Conservation (phyloP, 2,888 invertebrate species). For the Morpho helenor region DNA sequence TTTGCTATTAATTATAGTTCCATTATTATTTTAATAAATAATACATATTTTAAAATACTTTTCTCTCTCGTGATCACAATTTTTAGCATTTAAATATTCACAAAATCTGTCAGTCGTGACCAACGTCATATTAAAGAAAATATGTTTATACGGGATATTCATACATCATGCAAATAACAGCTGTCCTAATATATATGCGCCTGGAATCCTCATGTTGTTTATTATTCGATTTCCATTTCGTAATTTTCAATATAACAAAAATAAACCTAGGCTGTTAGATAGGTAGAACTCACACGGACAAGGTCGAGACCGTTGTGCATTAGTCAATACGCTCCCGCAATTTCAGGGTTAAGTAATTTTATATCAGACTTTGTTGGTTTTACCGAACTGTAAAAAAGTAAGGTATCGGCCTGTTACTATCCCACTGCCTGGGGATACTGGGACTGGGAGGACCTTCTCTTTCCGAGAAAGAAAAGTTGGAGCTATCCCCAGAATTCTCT, state of each 20-base stretch:
- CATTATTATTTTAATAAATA: too few species aligned
- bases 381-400: too few species aligned
- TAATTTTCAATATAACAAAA: slow-evolving; percentile 6
- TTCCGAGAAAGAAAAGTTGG: too few species aligned
- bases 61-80: background rate
- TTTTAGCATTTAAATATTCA: background rate
- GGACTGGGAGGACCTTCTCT: too few species aligned
- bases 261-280: slow-evolving; percentile 1
- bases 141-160: slow-evolving; percentile 1
- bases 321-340: too few species aligned
- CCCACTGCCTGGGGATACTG: too few species aligned
- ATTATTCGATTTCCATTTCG: slow-evolving; percentile 6
- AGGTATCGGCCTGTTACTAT: too few species aligned
- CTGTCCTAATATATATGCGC: slow-evolving; percentile 5
- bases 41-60: too few species aligned
- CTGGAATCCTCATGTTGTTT: slow-evolving; percentile 12
- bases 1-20: too few species aligned
- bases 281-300: slow-evolving; percentile 2
- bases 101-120: slow-evolving; percentile 4
- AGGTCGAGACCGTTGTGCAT: background rate
- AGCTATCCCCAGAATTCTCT: too few species aligned
- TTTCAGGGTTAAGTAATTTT: too few species aligned
- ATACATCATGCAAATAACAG: slow-evolving; percentile 9
- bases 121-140: slow-evolving; percentile 8
- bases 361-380: too few species aligned